A percentile compares a stretch with the other conserved stretches of the same genome.
These are phyloP conservation scores for Julus scanicus DNA, from an alignment of 2,888 invertebrate genomes.

Conservation along the genomic window DNA sequence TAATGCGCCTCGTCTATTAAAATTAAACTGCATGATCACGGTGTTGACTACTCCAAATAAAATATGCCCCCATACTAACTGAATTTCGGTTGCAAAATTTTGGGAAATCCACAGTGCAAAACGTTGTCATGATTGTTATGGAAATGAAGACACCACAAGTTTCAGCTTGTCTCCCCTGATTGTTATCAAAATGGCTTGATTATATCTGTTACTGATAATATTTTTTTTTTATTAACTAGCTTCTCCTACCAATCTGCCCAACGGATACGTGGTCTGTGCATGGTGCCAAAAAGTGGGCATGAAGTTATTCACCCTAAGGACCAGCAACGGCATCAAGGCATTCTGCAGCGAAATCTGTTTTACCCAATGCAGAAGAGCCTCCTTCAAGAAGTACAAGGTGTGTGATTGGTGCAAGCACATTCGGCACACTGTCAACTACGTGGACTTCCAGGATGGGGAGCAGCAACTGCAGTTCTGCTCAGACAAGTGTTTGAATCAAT, in stretches of 20 bases:
- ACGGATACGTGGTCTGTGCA: constrained; percentile 63
- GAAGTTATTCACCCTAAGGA: constrained; percentile 65
- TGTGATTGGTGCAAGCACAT: constrained; percentile 95
- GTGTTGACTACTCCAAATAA: too few species aligned
- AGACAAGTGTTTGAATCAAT: constrained; percentile 93
- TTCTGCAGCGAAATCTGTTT: constrained; percentile 92
- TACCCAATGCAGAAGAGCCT: constrained; percentile 87
- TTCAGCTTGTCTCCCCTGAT: too few species aligned
- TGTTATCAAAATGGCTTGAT: too few species aligned
- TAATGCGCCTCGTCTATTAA: not conserved
- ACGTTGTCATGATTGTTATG: too few species aligned
- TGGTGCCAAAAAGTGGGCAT: constrained; percentile 67
- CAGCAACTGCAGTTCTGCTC: constrained; percentile 89
- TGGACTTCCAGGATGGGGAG: constrained; percentile 91
- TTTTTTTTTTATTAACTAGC: constrained; percentile 56
- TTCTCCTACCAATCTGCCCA: constrained; percentile 58
- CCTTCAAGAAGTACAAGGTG: constrained; percentile 87
- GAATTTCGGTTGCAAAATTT: too few species aligned
- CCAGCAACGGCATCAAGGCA: constrained; percentile 64
- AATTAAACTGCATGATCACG: too few species aligned
- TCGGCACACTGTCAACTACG: constrained; percentile 88
- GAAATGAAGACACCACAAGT: too few species aligned
- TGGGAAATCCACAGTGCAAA: too few species aligned
- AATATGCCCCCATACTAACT: too few species aligned
- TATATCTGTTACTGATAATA: too few species aligned